Conservation (phyloP, 2,797 vertebrate genomes). For the Harpagifer antarcticus region DNA sequence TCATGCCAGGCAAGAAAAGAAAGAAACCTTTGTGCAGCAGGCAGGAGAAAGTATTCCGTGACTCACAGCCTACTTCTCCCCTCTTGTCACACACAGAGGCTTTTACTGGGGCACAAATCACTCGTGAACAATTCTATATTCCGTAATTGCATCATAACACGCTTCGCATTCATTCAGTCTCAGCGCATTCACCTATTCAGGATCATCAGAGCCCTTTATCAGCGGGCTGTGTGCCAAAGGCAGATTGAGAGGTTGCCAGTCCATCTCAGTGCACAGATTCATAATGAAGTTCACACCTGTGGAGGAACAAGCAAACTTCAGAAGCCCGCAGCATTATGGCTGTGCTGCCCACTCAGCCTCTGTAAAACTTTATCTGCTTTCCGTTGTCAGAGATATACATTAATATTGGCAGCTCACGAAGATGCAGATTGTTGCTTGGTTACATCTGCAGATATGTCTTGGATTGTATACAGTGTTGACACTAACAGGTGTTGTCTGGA, state of each 20-base stretch:
- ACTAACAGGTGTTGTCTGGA: constrained; percentile 3
- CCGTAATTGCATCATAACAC: constrained; percentile 14
- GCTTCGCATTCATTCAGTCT: constrained; percentile 10
- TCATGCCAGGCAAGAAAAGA: constrained; percentile 42
- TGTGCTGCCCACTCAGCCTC: constrained; percentile 9
- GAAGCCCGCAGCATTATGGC: not conserved
- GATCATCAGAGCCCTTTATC: constrained; percentile 4
- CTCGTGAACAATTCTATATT: constrained; percentile 1
- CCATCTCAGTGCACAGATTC: not conserved
- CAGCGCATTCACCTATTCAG: not conserved
- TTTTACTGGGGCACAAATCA: constrained; percentile 28
- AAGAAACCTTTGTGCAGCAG: constrained; percentile 32
- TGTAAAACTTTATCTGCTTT: constrained; percentile 2
- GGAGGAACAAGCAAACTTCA: not conserved
- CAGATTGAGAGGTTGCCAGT: constrained; percentile 1
- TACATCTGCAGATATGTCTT: constrained; percentile 7
- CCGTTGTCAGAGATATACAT: constrained; percentile 6
- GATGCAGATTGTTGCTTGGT: constrained; percentile 26
- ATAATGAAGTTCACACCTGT: constrained; percentile 12
- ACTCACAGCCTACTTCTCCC: constrained; percentile 34
- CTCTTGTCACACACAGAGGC: constrained; percentile 18
- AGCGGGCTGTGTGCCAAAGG: not conserved
- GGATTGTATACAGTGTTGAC: not conserved
- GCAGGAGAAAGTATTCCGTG: constrained; percentile 32
- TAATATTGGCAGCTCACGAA: not conserved